Evolutionary conservation across 2,888 invertebrate species (phyloP).

Genomic region (Boloria euphrosyne): DNA sequence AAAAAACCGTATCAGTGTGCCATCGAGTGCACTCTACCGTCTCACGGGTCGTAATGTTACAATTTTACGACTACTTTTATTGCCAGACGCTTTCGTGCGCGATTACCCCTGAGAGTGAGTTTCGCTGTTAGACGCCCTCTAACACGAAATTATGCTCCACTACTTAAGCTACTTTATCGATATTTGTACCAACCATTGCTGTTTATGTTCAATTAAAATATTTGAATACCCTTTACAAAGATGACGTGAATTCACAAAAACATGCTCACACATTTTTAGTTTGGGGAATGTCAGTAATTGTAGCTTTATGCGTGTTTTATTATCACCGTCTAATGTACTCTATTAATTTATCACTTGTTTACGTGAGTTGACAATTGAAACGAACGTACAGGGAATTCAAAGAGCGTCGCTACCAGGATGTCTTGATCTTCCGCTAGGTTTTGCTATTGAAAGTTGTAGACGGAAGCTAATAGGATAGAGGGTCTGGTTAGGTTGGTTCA

Average conservation of each 20-base stretch:
- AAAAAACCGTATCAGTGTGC: constrained; percentile 76
- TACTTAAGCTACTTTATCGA: constrained; percentile 47
- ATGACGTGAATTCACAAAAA: constrained; percentile 48
- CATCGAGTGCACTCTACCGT: constrained; percentile 75
- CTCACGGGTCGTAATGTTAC: constrained; percentile 79
- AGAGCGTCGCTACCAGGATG: constrained; percentile 51
- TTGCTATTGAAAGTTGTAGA: constrained; percentile 20
- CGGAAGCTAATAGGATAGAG: constrained; percentile 46
- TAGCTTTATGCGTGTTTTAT: constrained; percentile 80
- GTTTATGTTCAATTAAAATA: constrained; percentile 28
- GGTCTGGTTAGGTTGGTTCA: constrained; percentile 59
- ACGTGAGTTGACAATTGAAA: constrained; percentile 79
- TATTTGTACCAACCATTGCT: constrained; percentile 54
- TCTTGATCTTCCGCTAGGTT: constrained; percentile 51
- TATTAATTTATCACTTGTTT: constrained; percentile 81
- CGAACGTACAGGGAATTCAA: constrained; percentile 70
- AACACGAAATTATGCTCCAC: constrained; percentile 57
- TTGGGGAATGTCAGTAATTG: constrained; percentile 70
- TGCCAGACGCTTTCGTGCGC: constrained; percentile 82
- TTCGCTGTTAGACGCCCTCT: constrained; percentile 77
- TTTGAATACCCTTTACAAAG: constrained; percentile 12
- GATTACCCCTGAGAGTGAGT: constrained; percentile 82
- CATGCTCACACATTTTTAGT: constrained; percentile 38
- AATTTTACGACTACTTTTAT: constrained; percentile 81
- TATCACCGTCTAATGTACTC: constrained; percentile 80